phyloP scores from a whole-genome alignment of 2,113 vertebrate genomes.

The Triplophysa tibetana region DNA sequence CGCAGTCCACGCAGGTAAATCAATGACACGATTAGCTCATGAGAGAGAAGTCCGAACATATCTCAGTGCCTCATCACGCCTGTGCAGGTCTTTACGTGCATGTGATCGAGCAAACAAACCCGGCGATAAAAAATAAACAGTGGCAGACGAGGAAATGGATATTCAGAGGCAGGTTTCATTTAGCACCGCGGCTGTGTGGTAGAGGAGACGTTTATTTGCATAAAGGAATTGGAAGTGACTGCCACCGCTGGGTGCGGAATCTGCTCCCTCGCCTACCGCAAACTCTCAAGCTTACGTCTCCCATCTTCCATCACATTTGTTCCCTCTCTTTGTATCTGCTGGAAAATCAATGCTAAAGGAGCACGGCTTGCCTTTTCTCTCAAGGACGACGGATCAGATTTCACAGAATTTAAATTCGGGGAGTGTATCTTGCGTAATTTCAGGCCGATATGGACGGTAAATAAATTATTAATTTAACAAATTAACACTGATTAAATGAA shows the following conservation, averaged over 20 bases:
- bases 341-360: conserved; percentile 23
- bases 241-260: conserved; percentile 35
- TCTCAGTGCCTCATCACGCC: conserved; percentile 31
- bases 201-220: conserved; percentile 53
- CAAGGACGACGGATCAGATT: conserved; percentile 34
- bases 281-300: conserved; percentile 41
- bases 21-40: conserved; percentile 44
- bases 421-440: conserved; percentile 25
- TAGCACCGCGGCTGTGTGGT: conserved; percentile 37
- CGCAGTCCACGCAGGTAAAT: conserved; percentile 27
- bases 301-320: conserved; percentile 13
- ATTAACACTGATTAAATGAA: conserved; percentile 53
- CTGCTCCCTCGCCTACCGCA: conserved; percentile 27
- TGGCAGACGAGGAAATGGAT: conserved; percentile 49
- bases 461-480: neutral
- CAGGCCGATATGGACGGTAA: conserved; percentile 15
- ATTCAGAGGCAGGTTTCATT: conserved; percentile 53
- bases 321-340: neutral
- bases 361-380: neutral
- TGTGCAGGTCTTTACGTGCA: conserved; percentile 13
- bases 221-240: conserved; percentile 61
- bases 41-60: conserved; percentile 33
- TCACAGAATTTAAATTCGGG: neutral
- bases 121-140: conserved; percentile 49
- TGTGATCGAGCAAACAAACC: conserved; percentile 43